phyloP scores from a whole-genome alignment of 2,113 vertebrate species.

The Podilymbus podiceps region DNA sequence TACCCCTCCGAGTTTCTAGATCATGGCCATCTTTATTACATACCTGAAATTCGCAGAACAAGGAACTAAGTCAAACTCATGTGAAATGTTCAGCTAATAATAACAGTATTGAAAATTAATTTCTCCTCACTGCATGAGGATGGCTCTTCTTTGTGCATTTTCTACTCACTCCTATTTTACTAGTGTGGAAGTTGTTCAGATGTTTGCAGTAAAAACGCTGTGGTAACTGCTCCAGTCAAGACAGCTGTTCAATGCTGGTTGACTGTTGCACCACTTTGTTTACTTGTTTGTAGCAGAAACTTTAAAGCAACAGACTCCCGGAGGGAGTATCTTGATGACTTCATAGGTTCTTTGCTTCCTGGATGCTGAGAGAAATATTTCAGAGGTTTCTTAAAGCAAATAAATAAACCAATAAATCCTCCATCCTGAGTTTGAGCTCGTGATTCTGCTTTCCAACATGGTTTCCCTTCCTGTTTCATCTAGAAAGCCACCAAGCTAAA shows the following conservation, averaged over 20 bases:
- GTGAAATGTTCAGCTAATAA: not conserved
- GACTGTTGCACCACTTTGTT: not conserved
- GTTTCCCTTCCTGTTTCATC: not conserved
- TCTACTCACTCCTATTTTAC: not conserved
- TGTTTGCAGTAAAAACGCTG: not conserved
- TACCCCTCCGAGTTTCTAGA: not conserved
- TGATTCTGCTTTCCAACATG: not conserved
- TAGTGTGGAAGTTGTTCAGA: not conserved
- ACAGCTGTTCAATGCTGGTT: not conserved
- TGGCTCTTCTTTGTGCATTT: not conserved
- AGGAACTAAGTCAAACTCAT: not conserved
- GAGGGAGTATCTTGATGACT: not conserved
- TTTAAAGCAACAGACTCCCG: not conserved
- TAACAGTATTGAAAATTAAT: not conserved
- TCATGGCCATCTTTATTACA: not conserved
- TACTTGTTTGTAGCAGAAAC: not conserved
- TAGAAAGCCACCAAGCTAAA: not conserved
- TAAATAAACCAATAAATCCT: not conserved
- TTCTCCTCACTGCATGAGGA: not conserved
- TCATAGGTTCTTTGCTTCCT: not conserved
- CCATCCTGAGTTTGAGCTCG: not conserved
- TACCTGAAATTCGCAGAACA: not conserved
- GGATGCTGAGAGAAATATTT: not conserved
- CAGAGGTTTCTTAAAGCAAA: not conserved
- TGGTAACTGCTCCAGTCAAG: not conserved